Evolutionary conservation across 1,140 invertebrate species (phyloP).

Genomic region (Apis cerana): DNA sequence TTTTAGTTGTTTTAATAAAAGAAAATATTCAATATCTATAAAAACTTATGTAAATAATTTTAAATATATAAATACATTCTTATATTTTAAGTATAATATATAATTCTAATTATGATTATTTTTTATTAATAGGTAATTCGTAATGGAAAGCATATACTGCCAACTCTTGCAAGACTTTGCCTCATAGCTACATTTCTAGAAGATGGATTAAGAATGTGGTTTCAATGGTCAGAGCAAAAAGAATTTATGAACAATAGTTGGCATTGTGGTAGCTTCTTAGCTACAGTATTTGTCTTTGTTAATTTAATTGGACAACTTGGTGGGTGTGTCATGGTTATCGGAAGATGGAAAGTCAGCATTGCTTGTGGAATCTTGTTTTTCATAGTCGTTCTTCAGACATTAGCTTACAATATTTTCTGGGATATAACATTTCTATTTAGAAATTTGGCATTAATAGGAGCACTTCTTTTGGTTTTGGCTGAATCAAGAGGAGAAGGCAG

Average conservation of each 20-base stretch:
- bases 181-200: slow-evolving; percentile 99
- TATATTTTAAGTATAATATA: neutral
- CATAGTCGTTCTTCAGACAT: slow-evolving; percentile 97
- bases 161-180: slow-evolving; percentile 96
- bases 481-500: slow-evolving; percentile 96
- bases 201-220: slow-evolving; percentile 99
- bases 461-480: slow-evolving; percentile 95
- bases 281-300: slow-evolving; percentile 94
- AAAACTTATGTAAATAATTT: neutral
- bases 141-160: slow-evolving; percentile 95
- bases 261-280: slow-evolving; percentile 97
- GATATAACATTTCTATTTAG: slow-evolving; percentile 97
- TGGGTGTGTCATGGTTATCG: slow-evolving; percentile 97
- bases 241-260: slow-evolving; percentile 99
- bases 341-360: slow-evolving; percentile 95
- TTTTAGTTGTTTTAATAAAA: slow-evolving; percentile 44
- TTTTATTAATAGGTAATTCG: slow-evolving; percentile 89
- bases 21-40: neutral
- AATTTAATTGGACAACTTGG: slow-evolving; percentile 98
- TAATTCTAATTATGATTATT: slow-evolving; percentile 16
- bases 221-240: slow-evolving; percentile 98
- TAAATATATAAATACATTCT: too few species aligned
- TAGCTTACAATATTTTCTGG: slow-evolving; percentile 99
- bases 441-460: slow-evolving; percentile 97
- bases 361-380: slow-evolving; percentile 97